Conservation (phyloP, 1,140 invertebrate genomes). For the Matsumurasca onukii region DNA sequence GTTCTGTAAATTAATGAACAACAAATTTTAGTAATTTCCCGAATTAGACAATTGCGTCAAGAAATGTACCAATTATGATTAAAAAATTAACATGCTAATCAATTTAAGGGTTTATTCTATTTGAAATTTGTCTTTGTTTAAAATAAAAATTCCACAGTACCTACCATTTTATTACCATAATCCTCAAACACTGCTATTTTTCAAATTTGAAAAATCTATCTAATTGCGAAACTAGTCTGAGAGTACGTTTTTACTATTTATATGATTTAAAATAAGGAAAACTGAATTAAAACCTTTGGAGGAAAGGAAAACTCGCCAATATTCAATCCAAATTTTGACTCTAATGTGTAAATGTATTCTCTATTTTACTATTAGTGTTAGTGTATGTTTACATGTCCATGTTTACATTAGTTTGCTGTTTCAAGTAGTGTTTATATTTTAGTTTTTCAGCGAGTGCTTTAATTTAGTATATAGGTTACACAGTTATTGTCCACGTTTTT, state of each 20-base stretch:
- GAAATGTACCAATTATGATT: background rate
- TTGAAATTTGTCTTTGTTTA: background rate
- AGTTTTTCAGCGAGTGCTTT: background rate
- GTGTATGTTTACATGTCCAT: constrained; percentile 7
- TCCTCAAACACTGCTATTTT: background rate
- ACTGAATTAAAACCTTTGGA: background rate
- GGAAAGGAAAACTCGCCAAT: background rate
- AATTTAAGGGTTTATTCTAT: background rate
- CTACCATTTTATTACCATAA: background rate
- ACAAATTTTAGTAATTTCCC: background rate
- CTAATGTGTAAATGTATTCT: constrained; percentile 3
- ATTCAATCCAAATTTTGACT: background rate
- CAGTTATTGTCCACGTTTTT: background rate
- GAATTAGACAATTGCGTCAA: background rate
- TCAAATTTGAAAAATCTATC: constrained; percentile 7
- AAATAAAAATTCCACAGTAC: background rate
- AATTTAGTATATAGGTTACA: background rate
- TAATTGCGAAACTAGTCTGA: background rate
- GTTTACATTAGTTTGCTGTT: background rate
- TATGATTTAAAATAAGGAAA: background rate
- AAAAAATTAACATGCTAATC: background rate
- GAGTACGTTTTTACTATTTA: background rate
- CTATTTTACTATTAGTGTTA: background rate
- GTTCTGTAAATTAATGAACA: background rate
- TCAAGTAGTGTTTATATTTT: background rate